These are phyloP conservation scores for Protobothrops mucrosquamatus DNA, from an alignment of 2,113 vertebrate species.

Conservation along the genomic window DNA sequence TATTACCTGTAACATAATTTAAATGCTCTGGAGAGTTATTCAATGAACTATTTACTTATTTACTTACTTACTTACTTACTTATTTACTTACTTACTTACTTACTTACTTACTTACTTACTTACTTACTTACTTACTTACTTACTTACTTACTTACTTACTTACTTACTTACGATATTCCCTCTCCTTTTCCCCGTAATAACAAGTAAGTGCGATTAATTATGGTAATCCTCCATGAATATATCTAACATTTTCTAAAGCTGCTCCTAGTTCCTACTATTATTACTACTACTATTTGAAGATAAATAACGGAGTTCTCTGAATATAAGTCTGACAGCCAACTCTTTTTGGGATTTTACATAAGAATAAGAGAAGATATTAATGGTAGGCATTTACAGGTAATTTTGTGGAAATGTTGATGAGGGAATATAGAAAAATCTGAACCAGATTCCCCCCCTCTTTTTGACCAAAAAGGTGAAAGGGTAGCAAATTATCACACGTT, in stretches of 20 bases:
- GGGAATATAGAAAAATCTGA: conserved; percentile 36
- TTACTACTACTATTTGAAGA: background rate
- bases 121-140: background rate
- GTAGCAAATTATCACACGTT: conserved; percentile 49
- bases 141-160: background rate
- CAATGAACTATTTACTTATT: background rate
- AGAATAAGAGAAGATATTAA: background rate
- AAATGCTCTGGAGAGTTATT: background rate
- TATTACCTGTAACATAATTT: background rate
- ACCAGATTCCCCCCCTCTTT: conserved; percentile 14
- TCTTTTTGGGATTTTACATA: background rate
- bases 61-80: background rate
- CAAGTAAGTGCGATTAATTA: background rate
- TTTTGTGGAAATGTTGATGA: conserved; percentile 17
- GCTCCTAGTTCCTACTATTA: background rate
- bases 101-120: too few species aligned
- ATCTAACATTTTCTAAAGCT: background rate
- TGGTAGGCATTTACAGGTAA: background rate
- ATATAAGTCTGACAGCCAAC: background rate
- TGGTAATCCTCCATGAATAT: background rate
- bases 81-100: background rate
- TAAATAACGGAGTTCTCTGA: background rate
- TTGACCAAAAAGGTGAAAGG: conserved; percentile 49
- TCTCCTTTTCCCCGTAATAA: background rate
- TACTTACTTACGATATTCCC: background rate